Evolutionary conservation across 2,113 vertebrate genomes (phyloP), one percentile per base, ranked within the genome.

Genomic region (Eleginops maclovinus): DNA sequence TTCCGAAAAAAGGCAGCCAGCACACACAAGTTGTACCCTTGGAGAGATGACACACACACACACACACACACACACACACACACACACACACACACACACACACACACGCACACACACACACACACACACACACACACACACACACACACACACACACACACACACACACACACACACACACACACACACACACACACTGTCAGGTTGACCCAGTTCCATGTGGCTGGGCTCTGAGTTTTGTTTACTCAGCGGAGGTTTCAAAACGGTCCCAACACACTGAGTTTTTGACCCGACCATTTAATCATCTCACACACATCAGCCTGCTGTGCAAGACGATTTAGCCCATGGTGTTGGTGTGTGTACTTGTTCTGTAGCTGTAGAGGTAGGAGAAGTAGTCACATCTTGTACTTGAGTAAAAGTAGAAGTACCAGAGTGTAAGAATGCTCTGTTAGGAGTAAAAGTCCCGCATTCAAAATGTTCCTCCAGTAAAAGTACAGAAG

Each of bases 151-250:
- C 31, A 44, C 54, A 40, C 17, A 62, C 17, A 59, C 31, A 73
- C 72, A 61, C 36, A 26, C 17, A 56, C 43, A 46, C 9, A 44
- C 22, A 46, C n/a, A 59, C 36, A 54, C 22, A 62, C 21, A 73
- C 68, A 55, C 28, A 53, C 36, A 31, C 9, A 11, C 41, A 60
- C 58, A 55, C 80, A 73, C 60, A 49, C 21, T 56, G 79, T 83
- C 82, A 76, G 60, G 21, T 53, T 87, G 85, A 88, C 87, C 77
- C 50, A 70, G 44, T 85, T 77, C 49, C 59, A 72, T 84, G 64
- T 74, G 71, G 41, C 60, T 59, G 36, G 31, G 58, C 63, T 68
- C 21, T 54, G 46, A 28, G 53, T 54, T 83, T 81, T 88, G 77
- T 89, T 84, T 85, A 83, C 78, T 81, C 17, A 5, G 13, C 10